Conservation (phyloP, 2,888 invertebrate species). For the Yponomeuta plumbellus region DNA sequence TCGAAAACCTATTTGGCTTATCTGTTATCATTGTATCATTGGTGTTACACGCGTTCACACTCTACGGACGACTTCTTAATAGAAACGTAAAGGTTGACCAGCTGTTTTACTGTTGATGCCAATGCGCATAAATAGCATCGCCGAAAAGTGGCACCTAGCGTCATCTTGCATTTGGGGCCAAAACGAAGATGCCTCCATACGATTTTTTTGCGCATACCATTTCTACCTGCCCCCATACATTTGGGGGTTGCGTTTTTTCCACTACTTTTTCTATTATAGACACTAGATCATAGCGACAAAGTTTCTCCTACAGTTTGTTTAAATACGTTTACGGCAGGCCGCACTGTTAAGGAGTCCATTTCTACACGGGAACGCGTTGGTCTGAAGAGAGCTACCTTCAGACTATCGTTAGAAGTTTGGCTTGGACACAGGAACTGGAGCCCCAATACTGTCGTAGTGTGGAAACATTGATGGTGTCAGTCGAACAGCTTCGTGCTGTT, state of each 20-base stretch:
- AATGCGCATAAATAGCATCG: neutral
- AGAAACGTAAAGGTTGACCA: no score
- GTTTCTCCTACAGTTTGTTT: constrained; percentile 35
- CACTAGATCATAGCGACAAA: constrained; percentile 48
- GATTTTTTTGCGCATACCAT: neutral
- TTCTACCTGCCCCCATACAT: constrained; percentile 7
- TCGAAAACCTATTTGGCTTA: no score
- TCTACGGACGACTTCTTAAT: no score
- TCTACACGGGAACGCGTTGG: constrained; percentile 51
- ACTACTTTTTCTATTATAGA: constrained; percentile 41
- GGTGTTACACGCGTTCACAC: no score
- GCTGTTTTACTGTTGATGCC: no score
- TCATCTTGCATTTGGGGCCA: constrained; percentile 1
- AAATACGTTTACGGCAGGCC: constrained; percentile 26
- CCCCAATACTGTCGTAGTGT: constrained; percentile 31
- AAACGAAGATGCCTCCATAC: neutral
- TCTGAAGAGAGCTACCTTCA: neutral
- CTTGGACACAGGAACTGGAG: constrained; percentile 39
- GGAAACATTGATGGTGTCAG: constrained; percentile 43
- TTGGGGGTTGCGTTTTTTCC: constrained; percentile 10
- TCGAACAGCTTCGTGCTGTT: constrained; percentile 40
- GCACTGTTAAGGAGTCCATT: constrained; percentile 50
- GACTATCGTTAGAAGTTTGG: constrained; percentile 35
- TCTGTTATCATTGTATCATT: no score
- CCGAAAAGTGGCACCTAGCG: neutral